Conservation (phyloP, 2,797 vertebrate genomes). For the Sparidentex hasta region DNA sequence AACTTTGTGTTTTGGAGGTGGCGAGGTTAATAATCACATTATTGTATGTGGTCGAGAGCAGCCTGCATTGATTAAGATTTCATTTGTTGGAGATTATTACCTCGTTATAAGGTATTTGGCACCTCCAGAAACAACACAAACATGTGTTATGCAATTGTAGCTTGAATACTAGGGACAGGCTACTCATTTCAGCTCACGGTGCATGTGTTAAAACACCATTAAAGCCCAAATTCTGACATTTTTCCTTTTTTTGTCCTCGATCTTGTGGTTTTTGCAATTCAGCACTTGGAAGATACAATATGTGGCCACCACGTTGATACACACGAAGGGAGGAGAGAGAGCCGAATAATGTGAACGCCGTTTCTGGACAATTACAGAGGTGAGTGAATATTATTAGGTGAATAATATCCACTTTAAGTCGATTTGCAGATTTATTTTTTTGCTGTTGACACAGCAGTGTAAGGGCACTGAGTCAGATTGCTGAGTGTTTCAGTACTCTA, state of each 20-base stretch:
- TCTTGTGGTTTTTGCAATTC: slow-evolving; percentile 64
- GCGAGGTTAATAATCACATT: slow-evolving; percentile 44
- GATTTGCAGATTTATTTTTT: neutral
- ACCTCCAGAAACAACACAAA: neutral
- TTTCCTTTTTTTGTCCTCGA: slow-evolving; percentile 38
- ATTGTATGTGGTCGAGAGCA: slow-evolving; percentile 18
- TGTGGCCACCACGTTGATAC: slow-evolving; percentile 83
- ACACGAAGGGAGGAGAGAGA: slow-evolving; percentile 76
- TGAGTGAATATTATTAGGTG: slow-evolving; percentile 66
- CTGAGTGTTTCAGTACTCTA: neutral
- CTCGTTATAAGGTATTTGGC: slow-evolving; percentile 18
- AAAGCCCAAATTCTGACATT: slow-evolving; percentile 47
- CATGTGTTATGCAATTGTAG: slow-evolving; percentile 21
- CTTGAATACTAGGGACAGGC: neutral
- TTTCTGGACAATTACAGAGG: slow-evolving; percentile 79
- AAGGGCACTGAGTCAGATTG: neutral
- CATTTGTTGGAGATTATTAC: neutral
- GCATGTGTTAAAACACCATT: neutral
- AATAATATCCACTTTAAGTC: neutral
- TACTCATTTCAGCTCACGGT: neutral
- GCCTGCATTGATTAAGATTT: slow-evolving; percentile 30
- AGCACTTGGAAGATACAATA: slow-evolving; percentile 78
- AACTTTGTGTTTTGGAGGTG: slow-evolving; percentile 75
- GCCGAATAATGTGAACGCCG: slow-evolving; percentile 85
- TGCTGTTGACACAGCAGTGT: slow-evolving; percentile 12